Evolutionary conservation across 2,113 vertebrate genomes (phyloP).

Genomic region (Ursus arctos): DNA sequence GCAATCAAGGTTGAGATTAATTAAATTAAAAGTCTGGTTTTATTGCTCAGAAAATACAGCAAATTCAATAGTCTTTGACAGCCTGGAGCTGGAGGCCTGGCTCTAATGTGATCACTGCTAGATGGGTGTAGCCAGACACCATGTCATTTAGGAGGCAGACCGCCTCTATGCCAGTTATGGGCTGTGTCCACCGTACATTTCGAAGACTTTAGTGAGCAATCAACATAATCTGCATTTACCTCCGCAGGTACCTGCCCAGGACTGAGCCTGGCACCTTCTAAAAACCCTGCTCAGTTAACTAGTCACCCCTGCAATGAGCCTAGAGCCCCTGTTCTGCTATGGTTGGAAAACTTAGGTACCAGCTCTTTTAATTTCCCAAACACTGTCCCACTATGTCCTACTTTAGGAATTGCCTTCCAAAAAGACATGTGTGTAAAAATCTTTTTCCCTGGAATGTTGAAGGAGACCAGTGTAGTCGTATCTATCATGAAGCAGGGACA

Average conservation of each 20-base stretch:
- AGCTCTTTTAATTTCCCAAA: not conserved
- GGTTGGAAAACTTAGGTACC: not conserved
- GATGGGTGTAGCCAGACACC: not conserved
- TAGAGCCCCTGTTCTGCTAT: not conserved
- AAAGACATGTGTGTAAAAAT: not conserved
- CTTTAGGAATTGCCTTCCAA: not conserved
- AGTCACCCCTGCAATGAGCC: not conserved
- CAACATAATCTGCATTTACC: not conserved
- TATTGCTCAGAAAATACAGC: conserved; percentile 75
- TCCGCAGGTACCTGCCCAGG: not conserved
- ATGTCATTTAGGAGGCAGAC: conserved; percentile 69
- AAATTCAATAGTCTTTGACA: conserved; percentile 83
- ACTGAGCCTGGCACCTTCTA: not conserved
- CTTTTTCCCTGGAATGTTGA: not conserved
- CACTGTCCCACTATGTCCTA: not conserved
- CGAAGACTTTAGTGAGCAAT: conserved; percentile 49
- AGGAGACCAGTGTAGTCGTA: not conserved
- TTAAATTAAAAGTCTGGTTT: conserved; percentile 86
- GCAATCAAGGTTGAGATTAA: conserved; percentile 81
- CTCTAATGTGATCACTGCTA: conserved; percentile 80
- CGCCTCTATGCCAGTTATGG: conserved; percentile 51
- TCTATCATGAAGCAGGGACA: not conserved
- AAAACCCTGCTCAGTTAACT: not conserved
- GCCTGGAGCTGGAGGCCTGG: conserved; percentile 79
- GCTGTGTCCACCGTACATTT: conserved; percentile 62